A percentile compares a stretch with the other conserved stretches of the same genome.
Conservation (phyloP, 2,113 vertebrate genomes). For the Theristicus caerulescens region DNA sequence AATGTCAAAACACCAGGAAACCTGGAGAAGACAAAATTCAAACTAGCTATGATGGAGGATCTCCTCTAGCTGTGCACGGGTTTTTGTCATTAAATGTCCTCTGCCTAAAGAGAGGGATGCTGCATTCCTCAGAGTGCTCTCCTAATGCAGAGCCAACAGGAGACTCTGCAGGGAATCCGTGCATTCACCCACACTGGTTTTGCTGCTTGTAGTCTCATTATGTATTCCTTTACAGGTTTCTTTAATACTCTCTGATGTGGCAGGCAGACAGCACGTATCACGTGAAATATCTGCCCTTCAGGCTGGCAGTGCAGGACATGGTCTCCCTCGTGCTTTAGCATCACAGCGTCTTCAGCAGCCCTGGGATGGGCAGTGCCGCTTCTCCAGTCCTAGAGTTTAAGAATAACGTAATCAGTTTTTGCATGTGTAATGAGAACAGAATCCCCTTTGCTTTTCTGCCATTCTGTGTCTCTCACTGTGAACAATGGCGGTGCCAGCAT, state of each 20-base stretch:
- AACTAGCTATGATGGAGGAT: not conserved
- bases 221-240: not conserved
- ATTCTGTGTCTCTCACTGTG: not conserved
- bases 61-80: not conserved
- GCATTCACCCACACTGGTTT: not conserved
- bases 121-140: accelerated
- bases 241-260: not conserved
- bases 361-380: not conserved
- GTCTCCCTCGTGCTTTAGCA: not conserved
- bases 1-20: not conserved
- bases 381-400: not conserved
- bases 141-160: not conserved
- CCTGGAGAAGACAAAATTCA: not conserved
- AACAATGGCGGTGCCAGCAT: accelerated
- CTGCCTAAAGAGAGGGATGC: not conserved
- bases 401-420: not conserved
- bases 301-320: not conserved
- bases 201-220: not conserved
- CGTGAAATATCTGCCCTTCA: not conserved
- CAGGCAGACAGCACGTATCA: not conserved
- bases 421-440: not conserved
- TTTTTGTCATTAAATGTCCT: not conserved
- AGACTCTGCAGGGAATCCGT: not conserved
- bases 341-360: not conserved
- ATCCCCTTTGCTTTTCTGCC: not conserved